Percentiles rank a stretch among this genome's conserved stretches.
Conservation (phyloP, 2,888 invertebrate genomes). For the Eristalis arbustorum region DNA sequence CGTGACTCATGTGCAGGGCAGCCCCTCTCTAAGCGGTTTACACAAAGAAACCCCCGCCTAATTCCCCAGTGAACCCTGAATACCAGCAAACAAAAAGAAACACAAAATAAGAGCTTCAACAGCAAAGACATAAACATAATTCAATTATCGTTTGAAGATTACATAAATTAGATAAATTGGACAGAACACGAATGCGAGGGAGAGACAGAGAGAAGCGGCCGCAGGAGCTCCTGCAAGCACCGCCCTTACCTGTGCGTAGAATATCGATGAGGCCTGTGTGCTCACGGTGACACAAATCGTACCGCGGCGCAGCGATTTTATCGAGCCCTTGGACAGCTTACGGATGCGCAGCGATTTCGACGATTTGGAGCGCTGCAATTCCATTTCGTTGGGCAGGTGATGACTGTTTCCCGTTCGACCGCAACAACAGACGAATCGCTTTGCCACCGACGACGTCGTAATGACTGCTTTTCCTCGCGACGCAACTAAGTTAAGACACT, state of each 20-base stretch:
- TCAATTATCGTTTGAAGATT: slow-evolving; percentile 45
- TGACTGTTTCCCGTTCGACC: slow-evolving; percentile 10
- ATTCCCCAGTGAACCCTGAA: neutral
- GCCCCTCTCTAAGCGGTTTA: slow-evolving; percentile 41
- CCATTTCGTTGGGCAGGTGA: slow-evolving; percentile 71
- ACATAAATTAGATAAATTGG: slow-evolving; percentile 52
- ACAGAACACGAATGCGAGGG: slow-evolving; percentile 3
- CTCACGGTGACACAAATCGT: slow-evolving; percentile 74
- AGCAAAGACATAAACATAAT: slow-evolving; percentile 42
- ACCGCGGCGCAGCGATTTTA: slow-evolving; percentile 74
- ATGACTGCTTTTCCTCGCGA: slow-evolving; percentile 2
- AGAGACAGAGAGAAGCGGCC: neutral
- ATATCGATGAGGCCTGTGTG: slow-evolving; percentile 74
- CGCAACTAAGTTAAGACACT: slow-evolving; percentile 16
- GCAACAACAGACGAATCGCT: slow-evolving; percentile 4
- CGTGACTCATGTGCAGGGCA: slow-evolving; percentile 44
- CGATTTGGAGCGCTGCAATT: slow-evolving; percentile 75
- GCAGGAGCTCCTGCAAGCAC: neutral
- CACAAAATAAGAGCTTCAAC: neutral
- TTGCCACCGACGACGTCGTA: slow-evolving; percentile 36
- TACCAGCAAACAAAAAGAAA: neutral
- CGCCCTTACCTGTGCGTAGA: slow-evolving; percentile 73
- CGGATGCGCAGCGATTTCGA: slow-evolving; percentile 75
- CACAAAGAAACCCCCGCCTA: slow-evolving; percentile 23
- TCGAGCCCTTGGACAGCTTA: slow-evolving; percentile 74